Evolutionary conservation across 2,797 vertebrate genomes (phyloP).

Genomic region (Lagorchestes hirsutus): DNA sequence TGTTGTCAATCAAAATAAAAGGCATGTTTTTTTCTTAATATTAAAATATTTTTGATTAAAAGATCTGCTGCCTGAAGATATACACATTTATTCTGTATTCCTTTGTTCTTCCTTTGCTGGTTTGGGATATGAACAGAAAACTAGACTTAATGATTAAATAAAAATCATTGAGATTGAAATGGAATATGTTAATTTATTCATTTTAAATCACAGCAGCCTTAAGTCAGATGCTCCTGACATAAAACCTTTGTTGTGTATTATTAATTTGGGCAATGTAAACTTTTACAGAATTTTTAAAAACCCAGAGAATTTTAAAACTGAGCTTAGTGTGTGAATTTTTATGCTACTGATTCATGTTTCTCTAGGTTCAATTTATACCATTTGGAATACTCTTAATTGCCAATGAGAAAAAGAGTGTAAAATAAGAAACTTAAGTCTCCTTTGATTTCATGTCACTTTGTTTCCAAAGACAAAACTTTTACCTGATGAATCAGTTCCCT

Average conservation of each 20-base stretch:
- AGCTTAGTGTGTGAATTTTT: not conserved
- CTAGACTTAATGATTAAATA: constrained; percentile 62
- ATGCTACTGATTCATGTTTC: not conserved
- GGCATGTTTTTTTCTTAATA: not conserved
- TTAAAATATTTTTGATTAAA: constrained; percentile 66
- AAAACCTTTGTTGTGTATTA: constrained; percentile 42
- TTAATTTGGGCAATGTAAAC: constrained; percentile 2
- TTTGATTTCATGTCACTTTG: constrained; percentile 60
- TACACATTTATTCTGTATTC: constrained; percentile 43
- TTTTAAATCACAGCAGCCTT: constrained; percentile 43
- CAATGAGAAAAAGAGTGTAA: constrained; percentile 26
- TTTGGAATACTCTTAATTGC: constrained; percentile 31
- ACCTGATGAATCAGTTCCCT: constrained; percentile 54
- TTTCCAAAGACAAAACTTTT: constrained; percentile 64
- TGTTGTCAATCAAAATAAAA: constrained; percentile 52
- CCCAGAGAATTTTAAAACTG: not conserved
- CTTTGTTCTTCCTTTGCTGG: constrained; percentile 28
- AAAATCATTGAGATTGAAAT: constrained; percentile 66
- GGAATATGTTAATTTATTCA: constrained; percentile 52
- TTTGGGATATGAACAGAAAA: constrained; percentile 61
- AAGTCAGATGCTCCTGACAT: constrained; percentile 59
- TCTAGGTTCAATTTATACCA: constrained; percentile 12
- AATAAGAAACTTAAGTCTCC: constrained; percentile 61
- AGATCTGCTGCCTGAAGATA: constrained; percentile 62
- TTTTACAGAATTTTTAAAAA: not conserved